phyloP scores from a whole-genome alignment of 1,140 invertebrate species.

The Heliconius hewitsoni region DNA sequence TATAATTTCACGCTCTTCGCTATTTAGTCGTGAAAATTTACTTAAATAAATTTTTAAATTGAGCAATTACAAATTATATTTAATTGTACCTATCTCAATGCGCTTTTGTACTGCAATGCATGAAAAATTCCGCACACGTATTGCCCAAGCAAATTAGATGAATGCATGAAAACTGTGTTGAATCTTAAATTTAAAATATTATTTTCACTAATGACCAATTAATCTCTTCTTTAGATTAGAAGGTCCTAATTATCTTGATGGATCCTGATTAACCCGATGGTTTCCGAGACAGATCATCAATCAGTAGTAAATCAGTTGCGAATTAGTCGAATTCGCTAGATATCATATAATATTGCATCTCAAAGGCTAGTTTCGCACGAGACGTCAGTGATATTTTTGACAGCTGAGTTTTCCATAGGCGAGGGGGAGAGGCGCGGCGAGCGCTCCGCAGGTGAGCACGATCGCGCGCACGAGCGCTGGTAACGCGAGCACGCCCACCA shows the following conservation, averaged over 20 bases:
- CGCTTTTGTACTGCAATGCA: constrained; percentile 48
- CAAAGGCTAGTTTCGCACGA: constrained; percentile 31
- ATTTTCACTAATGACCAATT: constrained; percentile 1
- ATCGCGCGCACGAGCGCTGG: constrained; percentile 78
- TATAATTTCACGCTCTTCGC: constrained; percentile 30
- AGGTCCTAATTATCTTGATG: constrained; percentile 7
- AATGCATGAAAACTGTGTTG: constrained; percentile 18
- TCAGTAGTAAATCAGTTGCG: constrained; percentile 30
- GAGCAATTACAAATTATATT: constrained; percentile 16
- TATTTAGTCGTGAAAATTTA: constrained; percentile 17
- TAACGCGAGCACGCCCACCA: constrained; percentile 67
- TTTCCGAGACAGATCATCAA: constrained; percentile 23
- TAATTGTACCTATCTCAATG: constrained; percentile 22
- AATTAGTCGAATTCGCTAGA: constrained; percentile 37
- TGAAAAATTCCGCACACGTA: constrained; percentile 32
- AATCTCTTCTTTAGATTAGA: constrained; percentile 26
- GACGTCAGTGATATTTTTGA: not conserved
- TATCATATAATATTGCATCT: constrained; percentile 33
- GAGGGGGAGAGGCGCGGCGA: constrained; percentile 78
- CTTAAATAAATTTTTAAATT: not conserved
- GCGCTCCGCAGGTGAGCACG: constrained; percentile 66
- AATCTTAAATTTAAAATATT: constrained; percentile 5
- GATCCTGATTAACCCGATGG: constrained; percentile 16
- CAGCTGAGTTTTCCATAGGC: constrained; percentile 48
- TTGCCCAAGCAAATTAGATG: constrained; percentile 20